phyloP scores from a whole-genome alignment of 2,888 invertebrate species.

The Rotaria sp. region DNA sequence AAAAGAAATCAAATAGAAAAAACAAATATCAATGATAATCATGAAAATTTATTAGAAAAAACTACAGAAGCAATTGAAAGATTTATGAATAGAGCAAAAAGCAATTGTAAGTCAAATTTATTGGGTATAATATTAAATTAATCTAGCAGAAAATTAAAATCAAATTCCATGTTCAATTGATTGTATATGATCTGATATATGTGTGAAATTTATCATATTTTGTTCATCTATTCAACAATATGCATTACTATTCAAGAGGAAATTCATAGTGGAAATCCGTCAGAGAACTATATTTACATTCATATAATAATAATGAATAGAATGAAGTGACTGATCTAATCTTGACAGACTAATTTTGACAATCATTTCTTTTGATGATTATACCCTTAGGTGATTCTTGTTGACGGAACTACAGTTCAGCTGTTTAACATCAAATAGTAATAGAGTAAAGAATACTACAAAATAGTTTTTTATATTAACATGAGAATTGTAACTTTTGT shows the following conservation, averaged over 20 bases:
- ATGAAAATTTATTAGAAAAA: background rate
- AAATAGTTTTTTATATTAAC: no score
- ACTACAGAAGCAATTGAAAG: background rate
- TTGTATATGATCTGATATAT: background rate
- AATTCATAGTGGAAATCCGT: background rate
- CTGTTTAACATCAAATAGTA: background rate
- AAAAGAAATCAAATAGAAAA: background rate
- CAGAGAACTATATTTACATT: background rate
- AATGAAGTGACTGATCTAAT: background rate
- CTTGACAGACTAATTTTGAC: background rate
- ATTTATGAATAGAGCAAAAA: constrained; percentile 20
- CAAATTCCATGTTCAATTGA: background rate
- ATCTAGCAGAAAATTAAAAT: background rate
- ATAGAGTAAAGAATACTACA: no score
- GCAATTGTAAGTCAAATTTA: background rate
- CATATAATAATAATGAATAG: background rate
- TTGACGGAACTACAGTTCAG: background rate
- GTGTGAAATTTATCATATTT: background rate
- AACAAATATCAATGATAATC: background rate
- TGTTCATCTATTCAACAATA: background rate
- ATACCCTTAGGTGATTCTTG: background rate
- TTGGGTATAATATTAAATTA: background rate
- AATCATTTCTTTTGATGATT: background rate
- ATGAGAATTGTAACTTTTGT: no score
- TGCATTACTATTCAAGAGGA: background rate